Conservation (phyloP, 2,888 invertebrate genomes). For the Drosophila planitibia region DNA sequence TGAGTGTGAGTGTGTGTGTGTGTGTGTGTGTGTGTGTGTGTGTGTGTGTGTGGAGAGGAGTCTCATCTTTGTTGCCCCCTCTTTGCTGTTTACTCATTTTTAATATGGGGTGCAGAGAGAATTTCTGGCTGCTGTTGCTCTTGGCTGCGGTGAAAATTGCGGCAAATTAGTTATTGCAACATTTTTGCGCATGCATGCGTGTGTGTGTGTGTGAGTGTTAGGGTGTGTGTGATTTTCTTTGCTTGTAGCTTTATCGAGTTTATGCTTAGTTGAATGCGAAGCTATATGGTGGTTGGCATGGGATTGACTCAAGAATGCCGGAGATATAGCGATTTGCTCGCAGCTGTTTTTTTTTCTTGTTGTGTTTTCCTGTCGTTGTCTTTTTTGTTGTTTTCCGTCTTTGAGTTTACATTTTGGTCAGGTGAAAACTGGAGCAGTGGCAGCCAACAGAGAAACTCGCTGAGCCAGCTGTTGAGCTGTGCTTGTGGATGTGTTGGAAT, state of each 20-base stretch:
- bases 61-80: conserved; percentile 13
- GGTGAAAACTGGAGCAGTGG: conserved; percentile 64
- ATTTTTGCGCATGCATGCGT: conserved; percentile 16
- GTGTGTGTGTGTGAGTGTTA: not conserved
- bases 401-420: conserved; percentile 29
- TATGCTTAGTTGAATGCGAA: conserved; percentile 58
- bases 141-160: conserved; percentile 67
- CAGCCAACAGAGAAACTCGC: conserved; percentile 27
- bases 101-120: conserved; percentile 47
- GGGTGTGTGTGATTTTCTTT: conserved; percentile 37
- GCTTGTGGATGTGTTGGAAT: not conserved
- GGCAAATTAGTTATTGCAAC: conserved; percentile 68
- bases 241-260: conserved; percentile 66
- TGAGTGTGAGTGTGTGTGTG: too few relatives aligned
- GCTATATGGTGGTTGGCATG: conserved; percentile 41
- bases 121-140: conserved; percentile 34
- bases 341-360: conserved; percentile 7
- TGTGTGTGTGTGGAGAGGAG: too few relatives aligned
- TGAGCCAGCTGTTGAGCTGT: conserved; percentile 4
- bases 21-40: too few relatives aligned
- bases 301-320: conserved; percentile 43
- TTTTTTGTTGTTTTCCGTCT: conserved; percentile 14
- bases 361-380: not conserved
- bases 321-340: conserved; percentile 33
- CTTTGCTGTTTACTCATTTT: conserved; percentile 60